Base-by-base conservation (phyloP, 2,113 vertebrate species). In the Perca fluviatilis region DNA sequence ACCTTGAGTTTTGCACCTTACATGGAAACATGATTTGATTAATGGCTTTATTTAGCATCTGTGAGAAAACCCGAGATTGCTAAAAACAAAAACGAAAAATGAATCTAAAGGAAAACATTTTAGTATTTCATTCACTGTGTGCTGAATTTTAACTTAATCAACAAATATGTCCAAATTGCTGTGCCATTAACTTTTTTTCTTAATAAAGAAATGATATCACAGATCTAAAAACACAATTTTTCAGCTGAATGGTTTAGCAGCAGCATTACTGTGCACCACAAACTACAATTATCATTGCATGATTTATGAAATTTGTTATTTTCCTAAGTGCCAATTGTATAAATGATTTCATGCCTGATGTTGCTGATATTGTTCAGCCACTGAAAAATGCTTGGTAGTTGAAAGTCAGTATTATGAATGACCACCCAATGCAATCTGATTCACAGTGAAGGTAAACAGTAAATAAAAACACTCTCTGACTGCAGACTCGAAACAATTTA, bases 11-110 rank as follows among this genome's bases (percentile, higher is more conserved):
- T 74, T 63, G 25, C 51, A 79, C 72, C 67, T 83, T 82, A 25
- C 46, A 40, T 40, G 25, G 49, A 85, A 86, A 80, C 83, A 71
- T 49, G 75, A 89, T 88, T 80, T 90, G 86, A 91, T 91, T 89
- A 87, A 86, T 77, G 57, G 80, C 58, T 86, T 86, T 53, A 81
- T 91, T 92, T 77, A 67, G 73, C 80, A 84, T 82, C 76, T 84
- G 73, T 0, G 2, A 75, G 57, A 80, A 88, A 43, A 83, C 80
- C 77, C 75, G 33, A 66, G 36, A 13, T 47, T 50, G 46, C 19
- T 64, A 1, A 14, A 33, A 60, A 57, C 46, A 0, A 19, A 50
- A 43, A 40, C 10, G 11, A 49, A n/a, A 33, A 60, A 57, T 54
- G 0, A n/a, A 57, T 74, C 12, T 58, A 43, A 61, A 61, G 30